These are phyloP conservation scores for Pogonocherus hispidulus DNA, from an alignment of 2,888 invertebrate genomes.

Conservation along the genomic window DNA sequence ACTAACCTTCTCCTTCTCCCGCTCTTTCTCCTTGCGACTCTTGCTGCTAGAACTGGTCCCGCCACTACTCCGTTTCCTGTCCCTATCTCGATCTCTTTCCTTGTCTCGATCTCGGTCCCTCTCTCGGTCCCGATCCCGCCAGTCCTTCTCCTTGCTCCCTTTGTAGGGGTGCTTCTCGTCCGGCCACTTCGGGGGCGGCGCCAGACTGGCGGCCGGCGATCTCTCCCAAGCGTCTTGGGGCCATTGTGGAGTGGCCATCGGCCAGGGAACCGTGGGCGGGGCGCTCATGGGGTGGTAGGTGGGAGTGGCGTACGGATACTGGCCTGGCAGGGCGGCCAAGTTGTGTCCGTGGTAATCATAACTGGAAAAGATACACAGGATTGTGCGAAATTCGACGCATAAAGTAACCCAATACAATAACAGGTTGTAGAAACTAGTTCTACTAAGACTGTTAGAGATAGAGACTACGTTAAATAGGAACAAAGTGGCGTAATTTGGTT, in stretches of 20 bases:
- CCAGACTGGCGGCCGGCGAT: constrained; percentile 46
- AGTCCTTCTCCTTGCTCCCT: constrained; percentile 43
- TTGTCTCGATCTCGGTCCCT: constrained; percentile 39
- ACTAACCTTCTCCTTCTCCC: constrained; percentile 53
- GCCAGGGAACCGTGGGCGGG: constrained; percentile 32
- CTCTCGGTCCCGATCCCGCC: constrained; percentile 26
- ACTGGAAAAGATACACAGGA: constrained; percentile 46
- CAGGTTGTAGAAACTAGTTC: too few species aligned
- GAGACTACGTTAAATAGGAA: too few species aligned
- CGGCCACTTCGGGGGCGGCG: constrained; percentile 47
- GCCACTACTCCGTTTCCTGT: constrained; percentile 68
- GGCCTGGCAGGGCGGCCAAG: constrained; percentile 53
- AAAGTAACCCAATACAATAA: too few species aligned
- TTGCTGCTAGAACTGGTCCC: constrained; percentile 58
- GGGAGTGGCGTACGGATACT: constrained; percentile 59
- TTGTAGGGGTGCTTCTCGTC: constrained; percentile 41
- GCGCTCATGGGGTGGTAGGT: constrained; percentile 52
- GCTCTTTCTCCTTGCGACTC: constrained; percentile 53
- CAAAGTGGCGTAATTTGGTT: too few species aligned
- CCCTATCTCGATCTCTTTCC: constrained; percentile 57
- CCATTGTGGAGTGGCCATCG: constrained; percentile 48
- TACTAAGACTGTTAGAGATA: too few species aligned
- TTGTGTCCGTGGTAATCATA: constrained; percentile 58
- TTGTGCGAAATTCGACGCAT: neutral
- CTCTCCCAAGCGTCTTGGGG: constrained; percentile 51